phyloP scores from a whole-genome alignment of 2,888 invertebrate species.

The Stenotaenia linearis region DNA sequence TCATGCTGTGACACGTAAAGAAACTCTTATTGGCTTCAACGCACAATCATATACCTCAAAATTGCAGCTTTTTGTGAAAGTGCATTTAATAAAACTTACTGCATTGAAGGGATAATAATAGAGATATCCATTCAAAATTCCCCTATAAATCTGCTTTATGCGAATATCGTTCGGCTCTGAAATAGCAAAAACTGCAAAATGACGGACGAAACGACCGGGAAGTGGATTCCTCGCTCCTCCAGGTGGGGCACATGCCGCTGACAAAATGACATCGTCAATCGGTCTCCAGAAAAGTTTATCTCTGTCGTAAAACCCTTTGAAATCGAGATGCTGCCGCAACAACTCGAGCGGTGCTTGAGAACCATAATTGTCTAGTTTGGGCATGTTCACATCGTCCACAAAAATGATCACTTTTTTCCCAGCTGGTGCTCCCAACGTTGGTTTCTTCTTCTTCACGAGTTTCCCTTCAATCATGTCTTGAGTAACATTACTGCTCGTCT shows the following conservation, averaged over 20 bases:
- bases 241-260: conserved; percentile 53
- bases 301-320: conserved; percentile 76
- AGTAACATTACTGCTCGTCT: conserved; percentile 76
- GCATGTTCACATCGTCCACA: conserved; percentile 91
- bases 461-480: conserved; percentile 78
- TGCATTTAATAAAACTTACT: background rate
- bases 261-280: conserved; percentile 60
- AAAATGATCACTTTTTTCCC: conserved; percentile 78
- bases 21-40: too few relatives aligned
- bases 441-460: conserved; percentile 73
- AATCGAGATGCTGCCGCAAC: conserved; percentile 65
- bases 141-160: conserved; percentile 49
- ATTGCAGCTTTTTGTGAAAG: too few relatives aligned
- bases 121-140: conserved; percentile 13
- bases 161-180: conserved; percentile 49
- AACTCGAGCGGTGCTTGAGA: conserved; percentile 50
- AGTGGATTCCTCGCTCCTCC: conserved; percentile 73
- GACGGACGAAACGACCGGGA: conserved; percentile 76
- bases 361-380: conserved; percentile 52
- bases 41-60: too few relatives aligned
- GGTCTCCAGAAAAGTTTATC: conserved; percentile 82
- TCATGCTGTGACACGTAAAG: too few relatives aligned
- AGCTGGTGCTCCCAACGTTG: conserved; percentile 71
- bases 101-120: conserved; percentile 40
- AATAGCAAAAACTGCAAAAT: conserved; percentile 68